Conservation (phyloP, 2,797 vertebrate species). For the Lepus townsendii region DNA sequence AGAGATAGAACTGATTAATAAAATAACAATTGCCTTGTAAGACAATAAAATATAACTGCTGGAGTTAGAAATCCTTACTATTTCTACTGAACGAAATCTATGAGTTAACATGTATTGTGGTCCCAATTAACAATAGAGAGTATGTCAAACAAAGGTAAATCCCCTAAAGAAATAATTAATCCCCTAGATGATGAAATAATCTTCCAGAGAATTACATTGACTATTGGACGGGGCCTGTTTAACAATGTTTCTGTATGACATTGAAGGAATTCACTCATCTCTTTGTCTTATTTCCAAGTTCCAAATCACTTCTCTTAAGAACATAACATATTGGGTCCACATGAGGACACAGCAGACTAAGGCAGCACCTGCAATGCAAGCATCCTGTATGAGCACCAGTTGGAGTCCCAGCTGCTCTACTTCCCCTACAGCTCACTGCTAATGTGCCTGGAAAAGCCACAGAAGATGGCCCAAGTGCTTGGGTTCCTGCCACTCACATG, state of each 20-base stretch:
- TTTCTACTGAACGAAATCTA: not conserved
- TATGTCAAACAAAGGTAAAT: conserved; percentile 44
- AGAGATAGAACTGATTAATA: not conserved
- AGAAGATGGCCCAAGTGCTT: too few relatives aligned
- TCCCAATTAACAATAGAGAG: conserved; percentile 36
- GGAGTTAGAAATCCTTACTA: conserved; percentile 40
- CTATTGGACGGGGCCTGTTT: not conserved
- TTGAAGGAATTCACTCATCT: not conserved
- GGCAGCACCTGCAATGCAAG: too few relatives aligned
- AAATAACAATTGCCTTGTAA: not conserved
- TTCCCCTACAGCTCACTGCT: too few relatives aligned
- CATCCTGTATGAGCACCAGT: too few relatives aligned
- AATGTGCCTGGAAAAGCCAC: too few relatives aligned
- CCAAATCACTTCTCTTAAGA: not conserved
- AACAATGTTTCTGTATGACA: not conserved
- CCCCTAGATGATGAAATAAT: not conserved
- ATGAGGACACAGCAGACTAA: too few relatives aligned
- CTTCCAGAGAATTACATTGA: conserved; percentile 10
- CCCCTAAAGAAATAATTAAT: conserved; percentile 46
- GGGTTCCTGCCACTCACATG: too few relatives aligned
- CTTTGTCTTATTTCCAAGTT: not conserved
- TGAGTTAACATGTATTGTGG: not conserved
- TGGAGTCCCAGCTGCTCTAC: too few relatives aligned
- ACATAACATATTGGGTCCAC: not conserved
- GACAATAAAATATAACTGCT: not conserved